Percentiles rank a stretch among this genome's conserved stretches.
phyloP scores from a whole-genome alignment of 2,797 vertebrate genomes.

The Enteromius afrohamiltoni region DNA sequence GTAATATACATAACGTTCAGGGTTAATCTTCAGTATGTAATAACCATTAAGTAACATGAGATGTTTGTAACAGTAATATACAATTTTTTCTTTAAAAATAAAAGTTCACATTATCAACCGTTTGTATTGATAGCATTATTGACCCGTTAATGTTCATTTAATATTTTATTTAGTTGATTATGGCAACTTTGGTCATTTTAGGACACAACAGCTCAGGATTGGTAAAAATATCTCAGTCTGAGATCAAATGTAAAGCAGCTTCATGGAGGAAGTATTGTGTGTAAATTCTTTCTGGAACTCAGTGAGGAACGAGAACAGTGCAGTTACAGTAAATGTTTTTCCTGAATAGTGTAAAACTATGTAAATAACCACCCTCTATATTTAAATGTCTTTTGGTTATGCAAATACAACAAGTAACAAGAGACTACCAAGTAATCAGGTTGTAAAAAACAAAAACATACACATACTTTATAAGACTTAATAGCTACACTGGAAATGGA shows the following conservation, averaged over 20 bases:
- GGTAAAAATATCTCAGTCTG: not conserved
- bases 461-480: not conserved
- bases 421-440: not conserved
- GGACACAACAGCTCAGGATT: not conserved
- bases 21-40: not conserved
- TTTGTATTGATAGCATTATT: not conserved
- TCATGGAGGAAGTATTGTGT: not conserved
- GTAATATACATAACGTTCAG: not conserved
- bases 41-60: not conserved
- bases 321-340: conserved; percentile 25
- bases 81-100: not conserved
- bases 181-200: not conserved
- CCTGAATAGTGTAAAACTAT: conserved; percentile 30
- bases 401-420: conserved; percentile 35
- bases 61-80: not conserved
- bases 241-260: not conserved
- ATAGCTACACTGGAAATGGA: not conserved
- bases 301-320: conserved; percentile 13
- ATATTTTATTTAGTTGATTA: not conserved
- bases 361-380: conserved; percentile 18
- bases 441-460: not conserved
- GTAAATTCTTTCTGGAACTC: not conserved
- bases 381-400: conserved; percentile 43
- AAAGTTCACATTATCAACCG: not conserved
- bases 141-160: not conserved